These are phyloP conservation scores for Agrilus planipennis DNA, from an alignment of 1,140 invertebrate species.

Conservation along the genomic window DNA sequence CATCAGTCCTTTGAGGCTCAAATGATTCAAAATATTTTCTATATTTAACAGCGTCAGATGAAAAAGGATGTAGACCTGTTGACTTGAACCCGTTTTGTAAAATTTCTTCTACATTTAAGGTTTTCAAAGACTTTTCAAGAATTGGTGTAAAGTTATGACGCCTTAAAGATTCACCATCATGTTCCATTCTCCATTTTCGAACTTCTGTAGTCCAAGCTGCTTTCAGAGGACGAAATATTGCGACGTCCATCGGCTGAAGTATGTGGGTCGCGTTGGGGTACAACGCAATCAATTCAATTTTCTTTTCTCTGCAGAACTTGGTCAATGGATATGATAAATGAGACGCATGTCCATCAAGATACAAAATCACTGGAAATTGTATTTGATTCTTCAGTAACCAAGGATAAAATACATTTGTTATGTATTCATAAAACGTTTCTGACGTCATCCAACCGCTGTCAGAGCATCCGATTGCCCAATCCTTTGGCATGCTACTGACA, in stretches of 20 bases:
- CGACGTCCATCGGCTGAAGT: slow-evolving; percentile 12
- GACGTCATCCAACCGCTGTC: slow-evolving; percentile 33
- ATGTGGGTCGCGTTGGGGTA: slow-evolving; percentile 34
- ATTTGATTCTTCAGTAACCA: slow-evolving; percentile 22
- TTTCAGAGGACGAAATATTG: slow-evolving; percentile 2
- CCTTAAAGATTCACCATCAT: not conserved
- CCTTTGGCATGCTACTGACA: not conserved
- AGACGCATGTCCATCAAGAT: slow-evolving; percentile 27
- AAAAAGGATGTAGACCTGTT: too few relatives aligned
- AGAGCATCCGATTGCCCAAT: slow-evolving; percentile 29
- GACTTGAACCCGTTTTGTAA: too few relatives aligned
- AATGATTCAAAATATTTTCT: too few relatives aligned
- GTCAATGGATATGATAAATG: slow-evolving; percentile 15
- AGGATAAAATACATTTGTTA: slow-evolving; percentile 28
- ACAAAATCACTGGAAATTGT: slow-evolving; percentile 25
- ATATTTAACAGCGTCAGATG: too few relatives aligned
- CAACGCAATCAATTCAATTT: slow-evolving; percentile 30
- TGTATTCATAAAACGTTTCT: slow-evolving; percentile 31
- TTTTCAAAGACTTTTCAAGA: not conserved
- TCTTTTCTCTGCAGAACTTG: slow-evolving; percentile 29
- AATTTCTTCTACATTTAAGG: not conserved
- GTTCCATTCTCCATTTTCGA: not conserved
- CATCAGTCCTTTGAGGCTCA: not conserved
- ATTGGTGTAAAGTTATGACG: not conserved
- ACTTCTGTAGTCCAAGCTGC: not conserved